Evolutionary conservation across 2,113 vertebrate genomes (phyloP).

Genomic region (Serilophus lunatus): DNA sequence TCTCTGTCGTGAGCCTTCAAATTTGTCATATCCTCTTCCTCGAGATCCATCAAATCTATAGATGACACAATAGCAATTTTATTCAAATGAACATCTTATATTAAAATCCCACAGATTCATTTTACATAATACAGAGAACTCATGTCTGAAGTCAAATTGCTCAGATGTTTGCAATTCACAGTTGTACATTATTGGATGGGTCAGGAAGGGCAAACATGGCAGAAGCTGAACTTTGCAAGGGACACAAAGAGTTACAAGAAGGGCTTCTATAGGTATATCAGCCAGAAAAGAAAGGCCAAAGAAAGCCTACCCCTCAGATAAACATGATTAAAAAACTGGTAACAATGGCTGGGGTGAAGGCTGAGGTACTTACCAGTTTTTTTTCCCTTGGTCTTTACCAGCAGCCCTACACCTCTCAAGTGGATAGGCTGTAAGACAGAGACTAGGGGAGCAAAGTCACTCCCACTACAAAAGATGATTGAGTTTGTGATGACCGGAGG

Average conservation of each 20-base stretch:
- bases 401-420: background rate
- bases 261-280: background rate
- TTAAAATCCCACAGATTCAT: background rate
- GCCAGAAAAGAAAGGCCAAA: background rate
- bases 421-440: background rate
- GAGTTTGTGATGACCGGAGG: background rate
- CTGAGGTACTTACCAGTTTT: background rate
- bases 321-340: background rate
- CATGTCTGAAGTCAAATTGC: background rate
- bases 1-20: conserved; percentile 76
- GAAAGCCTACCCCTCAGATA: accelerated
- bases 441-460: background rate
- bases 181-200: background rate
- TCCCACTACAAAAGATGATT: background rate
- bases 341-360: accelerated
- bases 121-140: background rate
- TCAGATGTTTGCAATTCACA: background rate
- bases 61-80: conserved; percentile 53
- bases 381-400: background rate
- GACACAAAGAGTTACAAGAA: background rate
- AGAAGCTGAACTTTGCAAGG: background rate
- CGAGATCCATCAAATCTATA: conserved; percentile 85
- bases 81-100: background rate
- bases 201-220: background rate
- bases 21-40: conserved; percentile 75